Evolutionary conservation across 2,113 vertebrate species (phyloP).

Genomic region (Ornithorhynchus anatinus): DNA sequence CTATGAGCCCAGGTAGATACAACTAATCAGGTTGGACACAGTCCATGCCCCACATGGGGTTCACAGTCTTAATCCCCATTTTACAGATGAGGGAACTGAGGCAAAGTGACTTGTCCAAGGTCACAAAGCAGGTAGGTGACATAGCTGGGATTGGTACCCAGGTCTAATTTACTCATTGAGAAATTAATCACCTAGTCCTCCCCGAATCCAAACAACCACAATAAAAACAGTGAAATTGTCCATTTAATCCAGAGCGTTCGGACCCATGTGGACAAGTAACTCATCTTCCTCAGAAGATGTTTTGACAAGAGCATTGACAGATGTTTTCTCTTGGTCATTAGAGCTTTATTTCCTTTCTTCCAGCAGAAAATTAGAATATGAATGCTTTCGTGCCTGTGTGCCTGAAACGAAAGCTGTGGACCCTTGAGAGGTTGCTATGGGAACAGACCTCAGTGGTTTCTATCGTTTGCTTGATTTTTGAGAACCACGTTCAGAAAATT

Average conservation of each 20-base stretch:
- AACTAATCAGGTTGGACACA: no score
- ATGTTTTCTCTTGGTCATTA: background rate
- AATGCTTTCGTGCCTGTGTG: background rate
- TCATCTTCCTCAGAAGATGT: background rate
- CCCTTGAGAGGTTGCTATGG: constrained; percentile 17
- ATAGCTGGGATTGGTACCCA: no score
- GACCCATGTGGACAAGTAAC: background rate
- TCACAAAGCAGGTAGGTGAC: no score
- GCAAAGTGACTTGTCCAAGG: no score
- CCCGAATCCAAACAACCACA: background rate
- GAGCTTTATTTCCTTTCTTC: background rate
- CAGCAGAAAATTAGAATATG: constrained; percentile 6
- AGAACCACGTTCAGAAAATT: background rate
- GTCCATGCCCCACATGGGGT: no score
- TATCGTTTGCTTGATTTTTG: background rate
- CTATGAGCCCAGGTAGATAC: no score
- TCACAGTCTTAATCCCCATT: no score
- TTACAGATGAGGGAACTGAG: no score
- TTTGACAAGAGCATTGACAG: background rate
- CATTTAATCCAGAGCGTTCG: background rate
- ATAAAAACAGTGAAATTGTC: background rate
- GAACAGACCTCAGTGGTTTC: constrained; percentile 2
- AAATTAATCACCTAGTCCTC: background rate
- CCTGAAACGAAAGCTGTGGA: background rate
- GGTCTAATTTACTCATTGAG: background rate